Percentiles rank a stretch among this genome's conserved stretches.
These are phyloP conservation scores for Erebia epiphron DNA, from an alignment of 2,888 invertebrate species.

Conservation along the genomic window DNA sequence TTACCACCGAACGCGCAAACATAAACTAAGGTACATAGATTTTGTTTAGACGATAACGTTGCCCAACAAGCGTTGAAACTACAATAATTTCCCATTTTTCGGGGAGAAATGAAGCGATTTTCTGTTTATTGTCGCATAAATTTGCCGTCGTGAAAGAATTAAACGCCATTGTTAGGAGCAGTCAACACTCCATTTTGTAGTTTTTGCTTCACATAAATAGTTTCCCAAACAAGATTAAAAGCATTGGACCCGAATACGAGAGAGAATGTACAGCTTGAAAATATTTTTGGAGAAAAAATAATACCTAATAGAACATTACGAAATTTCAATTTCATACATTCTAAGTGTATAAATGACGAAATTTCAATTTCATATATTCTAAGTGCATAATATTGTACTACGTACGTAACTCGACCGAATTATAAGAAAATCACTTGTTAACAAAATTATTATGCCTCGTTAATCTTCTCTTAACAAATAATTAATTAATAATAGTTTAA, in stretches of 20 bases:
- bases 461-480: no score
- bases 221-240: conserved; percentile 24
- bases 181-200: conserved; percentile 23
- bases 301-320: neutral
- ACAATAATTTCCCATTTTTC: conserved; percentile 27
- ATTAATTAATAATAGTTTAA: no score
- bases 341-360: no score
- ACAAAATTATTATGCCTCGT: no score
- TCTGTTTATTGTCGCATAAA: conserved; percentile 37
- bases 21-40: conserved; percentile 23
- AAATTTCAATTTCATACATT: no score
- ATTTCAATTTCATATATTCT: no score
- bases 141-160: conserved; percentile 29
- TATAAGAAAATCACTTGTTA: no score
- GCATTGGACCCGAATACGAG: neutral
- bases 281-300: neutral
- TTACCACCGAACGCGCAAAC: neutral
- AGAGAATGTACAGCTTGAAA: neutral
- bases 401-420: no score
- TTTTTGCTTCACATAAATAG: conserved; percentile 25
- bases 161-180: conserved; percentile 27
- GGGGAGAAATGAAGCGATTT: conserved; percentile 30
- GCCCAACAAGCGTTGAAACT: conserved; percentile 20
- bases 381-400: no score
- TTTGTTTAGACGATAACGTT: conserved; percentile 22